Evolutionary conservation across 2,888 invertebrate species (phyloP).

Genomic region (Dilophus febrilis): DNA sequence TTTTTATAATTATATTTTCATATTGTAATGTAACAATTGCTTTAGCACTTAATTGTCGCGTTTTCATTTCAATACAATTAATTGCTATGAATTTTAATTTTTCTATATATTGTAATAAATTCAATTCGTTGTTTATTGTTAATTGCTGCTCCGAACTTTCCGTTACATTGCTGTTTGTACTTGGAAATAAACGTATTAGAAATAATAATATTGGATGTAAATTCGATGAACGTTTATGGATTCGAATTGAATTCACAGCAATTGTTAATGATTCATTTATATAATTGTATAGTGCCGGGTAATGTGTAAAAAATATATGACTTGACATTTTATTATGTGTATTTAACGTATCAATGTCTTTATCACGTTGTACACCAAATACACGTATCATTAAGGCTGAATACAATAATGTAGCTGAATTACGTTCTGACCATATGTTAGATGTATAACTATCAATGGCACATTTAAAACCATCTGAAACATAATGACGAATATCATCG

Average conservation of each 20-base stretch:
- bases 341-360: slow-evolving; percentile 38
- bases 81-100: slow-evolving; percentile 43
- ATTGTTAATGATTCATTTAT: slow-evolving; percentile 32
- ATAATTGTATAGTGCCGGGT: slow-evolving; percentile 38
- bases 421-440: slow-evolving; percentile 64
- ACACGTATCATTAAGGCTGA: slow-evolving; percentile 67
- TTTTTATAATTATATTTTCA: slow-evolving; percentile 20
- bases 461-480: slow-evolving; percentile 49
- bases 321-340: slow-evolving; percentile 54
- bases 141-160: slow-evolving; percentile 36
- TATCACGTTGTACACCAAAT: slow-evolving; percentile 64
- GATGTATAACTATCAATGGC: slow-evolving; percentile 61
- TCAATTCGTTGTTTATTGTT: too few species aligned
- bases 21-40: slow-evolving; percentile 46
- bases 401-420: slow-evolving; percentile 71
- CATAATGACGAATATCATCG: slow-evolving; percentile 48
- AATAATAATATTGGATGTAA: slow-evolving; percentile 64
- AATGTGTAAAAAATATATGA: slow-evolving; percentile 55
- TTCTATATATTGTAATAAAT: slow-evolving; percentile 49
- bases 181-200: slow-evolving; percentile 60
- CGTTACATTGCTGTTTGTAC: slow-evolving; percentile 50
- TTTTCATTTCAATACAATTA: slow-evolving; percentile 44
- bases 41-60: slow-evolving; percentile 53
- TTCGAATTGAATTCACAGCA: slow-evolving; percentile 15
- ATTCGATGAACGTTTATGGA: slow-evolving; percentile 31